phyloP scores from a whole-genome alignment of 2,113 vertebrate species.

The Oncorhynchus gorbuscha region DNA sequence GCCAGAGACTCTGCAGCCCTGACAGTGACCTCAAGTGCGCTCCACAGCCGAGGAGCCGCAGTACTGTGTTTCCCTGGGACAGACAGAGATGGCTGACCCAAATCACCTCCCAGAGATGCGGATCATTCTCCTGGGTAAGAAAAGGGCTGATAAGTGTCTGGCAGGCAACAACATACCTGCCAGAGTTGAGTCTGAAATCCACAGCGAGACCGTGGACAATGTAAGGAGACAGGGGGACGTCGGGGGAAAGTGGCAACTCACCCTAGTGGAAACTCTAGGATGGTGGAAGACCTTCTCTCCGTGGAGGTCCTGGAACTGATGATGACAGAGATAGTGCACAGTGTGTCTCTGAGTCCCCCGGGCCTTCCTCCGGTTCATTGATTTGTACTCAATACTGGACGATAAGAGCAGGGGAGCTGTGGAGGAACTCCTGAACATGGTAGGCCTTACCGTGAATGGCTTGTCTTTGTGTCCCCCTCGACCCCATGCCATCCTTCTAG shows the following conservation, averaged over 20 bases:
- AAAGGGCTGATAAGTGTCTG: background rate
- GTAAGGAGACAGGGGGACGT: background rate
- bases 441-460: background rate
- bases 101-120: background rate
- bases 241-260: background rate
- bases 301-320: background rate
- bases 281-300: slow-evolving; percentile 11
- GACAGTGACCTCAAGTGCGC: no score
- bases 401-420: background rate
- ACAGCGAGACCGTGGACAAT: background rate
- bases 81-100: background rate
- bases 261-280: slow-evolving; percentile 6
- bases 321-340: background rate
- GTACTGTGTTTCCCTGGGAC: background rate
- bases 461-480: slow-evolving; percentile 10
- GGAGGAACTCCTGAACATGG: slow-evolving; percentile 12
- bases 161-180: slow-evolving; percentile 3
- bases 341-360: background rate
- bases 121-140: slow-evolving; percentile 4
- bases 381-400: background rate
- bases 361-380: slow-evolving; percentile 13
- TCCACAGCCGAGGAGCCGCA: no score
- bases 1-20: no score
- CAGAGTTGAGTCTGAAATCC: background rate
- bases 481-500: slow-evolving; percentile 32